Base-by-base conservation (phyloP, 2,113 vertebrate species). In the Corythornis madagascariensis region DNA sequence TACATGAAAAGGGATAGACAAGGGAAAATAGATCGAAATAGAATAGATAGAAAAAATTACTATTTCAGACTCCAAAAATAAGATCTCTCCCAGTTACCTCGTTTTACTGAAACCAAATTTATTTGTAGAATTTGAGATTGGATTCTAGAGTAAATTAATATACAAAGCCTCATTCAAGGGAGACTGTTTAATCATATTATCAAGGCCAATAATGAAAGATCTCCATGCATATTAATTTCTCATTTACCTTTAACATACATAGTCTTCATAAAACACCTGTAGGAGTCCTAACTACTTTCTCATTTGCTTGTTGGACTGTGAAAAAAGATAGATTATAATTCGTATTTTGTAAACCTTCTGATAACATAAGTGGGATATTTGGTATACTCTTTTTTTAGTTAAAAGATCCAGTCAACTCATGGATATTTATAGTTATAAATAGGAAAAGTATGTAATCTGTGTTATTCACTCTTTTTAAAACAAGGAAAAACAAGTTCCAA, bases 401-500 rank as follows among this genome's bases (percentile, higher is more conserved):
- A 81, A 59, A 52, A 74, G 31, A 42, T 47, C n/a, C 33, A 53
- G 55, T 69, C 13, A 70, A 22, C 14, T 94, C 11, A 21, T 55
- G 31, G 83, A 86, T 76, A 73, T 86, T 87, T 95, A 95, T 93
- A 95, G 50, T 84, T 71, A 95, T 89, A 88, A 91, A 94, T 57
- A 96, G 53, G 88, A 85, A 92, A 94, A 88, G 21, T 92, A 83
- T 64, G 77, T 76, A 70, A 96, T 67, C 84, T 84, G 70, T 83
- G 33, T 69, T 95, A 94, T 76, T 67, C 19, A 71, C 52, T 89
- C 31, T 94, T 92, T 94, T 92, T 75, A 95, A 86, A 91, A 82
- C 35, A 56, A 95, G 81, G 35, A 71, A 83, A 94, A 81, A 83
- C 20, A 76, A 21, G n/a, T 92, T 96, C 88, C 88, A 86, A 92